phyloP scores from a whole-genome alignment of 2,888 invertebrate species.

The Esperia sulphurella region DNA sequence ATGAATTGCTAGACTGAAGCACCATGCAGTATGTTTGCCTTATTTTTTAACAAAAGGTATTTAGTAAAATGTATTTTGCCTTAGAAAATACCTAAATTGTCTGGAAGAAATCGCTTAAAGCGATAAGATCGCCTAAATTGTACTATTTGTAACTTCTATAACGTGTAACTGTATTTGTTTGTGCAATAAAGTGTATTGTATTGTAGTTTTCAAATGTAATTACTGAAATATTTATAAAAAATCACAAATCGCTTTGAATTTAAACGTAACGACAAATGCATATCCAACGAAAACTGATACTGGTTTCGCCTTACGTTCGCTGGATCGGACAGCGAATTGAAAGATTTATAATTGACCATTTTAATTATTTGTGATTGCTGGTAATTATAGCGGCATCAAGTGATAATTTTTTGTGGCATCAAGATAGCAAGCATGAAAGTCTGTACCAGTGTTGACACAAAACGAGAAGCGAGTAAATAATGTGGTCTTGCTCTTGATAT shows the following conservation, averaged over 20 bases:
- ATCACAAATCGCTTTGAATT: background rate
- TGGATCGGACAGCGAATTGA: constrained; percentile 18
- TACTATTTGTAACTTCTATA: no score
- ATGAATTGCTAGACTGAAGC: no score
- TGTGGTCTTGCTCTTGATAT: no score
- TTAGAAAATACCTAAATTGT: no score
- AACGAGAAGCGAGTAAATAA: background rate
- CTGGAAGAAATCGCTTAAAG: no score
- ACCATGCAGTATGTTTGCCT: no score
- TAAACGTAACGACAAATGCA: background rate
- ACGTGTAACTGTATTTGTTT: no score
- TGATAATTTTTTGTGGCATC: background rate
- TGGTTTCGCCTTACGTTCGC: constrained; percentile 22
- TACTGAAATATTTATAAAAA: no score
- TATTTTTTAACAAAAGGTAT: no score
- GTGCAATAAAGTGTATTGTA: background rate
- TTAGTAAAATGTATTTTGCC: no score
- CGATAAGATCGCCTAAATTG: no score
- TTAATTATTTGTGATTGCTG: constrained; percentile 3
- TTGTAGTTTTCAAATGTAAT: constrained; percentile 10
- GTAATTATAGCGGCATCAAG: constrained; percentile 1
- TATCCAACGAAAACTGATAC: constrained; percentile 22
- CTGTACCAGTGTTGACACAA: background rate
- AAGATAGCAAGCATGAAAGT: background rate
- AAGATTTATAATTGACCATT: constrained; percentile 30